These are phyloP conservation scores for Antechinus flavipes DNA, from an alignment of 2,113 vertebrate species.

Conservation along the genomic window DNA sequence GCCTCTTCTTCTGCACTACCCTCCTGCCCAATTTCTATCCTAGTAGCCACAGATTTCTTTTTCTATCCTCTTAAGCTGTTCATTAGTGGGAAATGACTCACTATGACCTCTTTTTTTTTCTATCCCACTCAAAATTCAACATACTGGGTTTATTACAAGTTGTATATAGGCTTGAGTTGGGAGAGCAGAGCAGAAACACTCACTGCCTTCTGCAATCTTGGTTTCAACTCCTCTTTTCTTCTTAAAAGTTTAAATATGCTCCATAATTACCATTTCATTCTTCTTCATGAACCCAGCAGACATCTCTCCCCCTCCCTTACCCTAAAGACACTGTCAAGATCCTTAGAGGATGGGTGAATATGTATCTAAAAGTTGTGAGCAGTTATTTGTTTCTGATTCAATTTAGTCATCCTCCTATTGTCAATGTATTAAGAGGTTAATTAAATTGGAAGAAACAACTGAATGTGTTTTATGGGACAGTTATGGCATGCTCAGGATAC, in stretches of 20 bases:
- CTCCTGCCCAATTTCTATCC: neutral
- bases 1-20: neutral
- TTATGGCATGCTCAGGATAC: neutral
- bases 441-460: constrained; percentile 44
- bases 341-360: neutral
- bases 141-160: neutral
- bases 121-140: neutral
- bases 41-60: neutral
- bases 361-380: constrained; percentile 29
- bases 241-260: constrained; percentile 21
- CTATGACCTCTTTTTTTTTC: neutral
- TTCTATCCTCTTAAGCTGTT: neutral
- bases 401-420: constrained; percentile 32
- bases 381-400: constrained; percentile 24
- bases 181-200: neutral
- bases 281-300: neutral
- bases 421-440: constrained; percentile 56
- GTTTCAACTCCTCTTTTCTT: constrained; percentile 17
- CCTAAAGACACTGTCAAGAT: neutral
- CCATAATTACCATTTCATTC: neutral
- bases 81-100: neutral
- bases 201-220: neutral
- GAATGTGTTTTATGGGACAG: constrained; percentile 21
- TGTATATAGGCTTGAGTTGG: neutral
- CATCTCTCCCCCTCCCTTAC: neutral